Conservation (phyloP, 2,797 vertebrate species). For the Gymnoscopelus microlampas region DNA sequence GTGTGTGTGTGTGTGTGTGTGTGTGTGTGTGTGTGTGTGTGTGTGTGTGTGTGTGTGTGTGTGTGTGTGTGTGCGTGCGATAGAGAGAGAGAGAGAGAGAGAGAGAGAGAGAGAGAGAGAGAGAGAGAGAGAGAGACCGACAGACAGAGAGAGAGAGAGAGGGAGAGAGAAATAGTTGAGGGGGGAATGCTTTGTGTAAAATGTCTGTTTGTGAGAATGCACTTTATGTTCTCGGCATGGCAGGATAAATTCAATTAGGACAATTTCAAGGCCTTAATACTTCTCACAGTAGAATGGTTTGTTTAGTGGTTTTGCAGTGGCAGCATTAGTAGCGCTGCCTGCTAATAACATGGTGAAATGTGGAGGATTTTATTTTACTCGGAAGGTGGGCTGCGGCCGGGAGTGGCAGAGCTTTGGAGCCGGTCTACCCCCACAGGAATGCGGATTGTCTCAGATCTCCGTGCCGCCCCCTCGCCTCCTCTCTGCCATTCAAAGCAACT, state of each 20-base stretch:
- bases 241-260: conserved; percentile 51
- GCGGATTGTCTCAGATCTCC: conserved; percentile 89
- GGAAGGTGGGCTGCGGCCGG: conserved; percentile 81
- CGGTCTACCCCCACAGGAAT: conserved; percentile 96
- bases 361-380: conserved; percentile 68
- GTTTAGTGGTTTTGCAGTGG: conserved; percentile 51
- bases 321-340: conserved; percentile 53
- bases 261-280: conserved; percentile 33
- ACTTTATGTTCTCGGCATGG: conserved; percentile 17
- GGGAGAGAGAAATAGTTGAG: neutral
- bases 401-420: conserved; percentile 90
- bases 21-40: too few species aligned
- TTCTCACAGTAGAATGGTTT: conserved; percentile 47
- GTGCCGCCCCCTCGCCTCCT: conserved; percentile 84
- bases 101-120: too few species aligned
- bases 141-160: too few species aligned
- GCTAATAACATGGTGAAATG: conserved; percentile 67
- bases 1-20: neutral
- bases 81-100: too few species aligned
- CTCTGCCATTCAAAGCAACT: conserved; percentile 84
- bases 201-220: conserved; percentile 26
- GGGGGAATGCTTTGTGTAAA: neutral
- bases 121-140: too few species aligned
- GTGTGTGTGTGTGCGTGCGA: too few species aligned
- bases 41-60: too few species aligned